These are phyloP conservation scores for Falco naumanni DNA, from an alignment of 2,797 vertebrate species.

Conservation along the genomic window DNA sequence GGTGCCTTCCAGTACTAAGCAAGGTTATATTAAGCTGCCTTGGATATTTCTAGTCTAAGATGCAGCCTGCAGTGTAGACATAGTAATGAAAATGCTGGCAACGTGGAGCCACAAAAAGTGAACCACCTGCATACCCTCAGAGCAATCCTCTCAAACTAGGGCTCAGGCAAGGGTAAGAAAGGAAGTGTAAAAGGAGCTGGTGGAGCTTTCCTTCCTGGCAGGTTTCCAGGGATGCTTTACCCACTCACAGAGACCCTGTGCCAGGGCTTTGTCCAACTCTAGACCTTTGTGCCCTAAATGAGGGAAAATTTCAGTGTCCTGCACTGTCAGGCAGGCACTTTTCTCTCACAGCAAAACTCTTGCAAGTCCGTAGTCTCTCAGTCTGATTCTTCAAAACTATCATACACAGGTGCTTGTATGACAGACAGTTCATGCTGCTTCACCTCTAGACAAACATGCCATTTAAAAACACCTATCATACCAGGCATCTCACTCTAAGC, in stretches of 20 bases:
- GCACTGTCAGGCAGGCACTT: neutral
- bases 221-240: neutral
- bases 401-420: neutral
- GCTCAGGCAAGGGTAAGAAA: neutral
- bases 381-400: neutral
- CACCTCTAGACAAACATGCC: neutral
- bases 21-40: neutral
- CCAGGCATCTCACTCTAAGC: neutral
- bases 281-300: neutral
- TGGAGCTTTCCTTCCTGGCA: neutral
- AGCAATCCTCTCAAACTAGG: neutral
- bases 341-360: neutral
- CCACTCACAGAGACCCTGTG: neutral
- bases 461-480: neutral
- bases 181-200: neutral
- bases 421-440: neutral
- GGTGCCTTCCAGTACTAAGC: neutral
- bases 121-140: neutral
- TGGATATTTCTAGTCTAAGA: neutral
- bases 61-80: neutral
- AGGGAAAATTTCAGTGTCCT: neutral
- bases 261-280: neutral
- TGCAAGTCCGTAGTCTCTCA: neutral
- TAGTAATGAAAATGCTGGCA: neutral
- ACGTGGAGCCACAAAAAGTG: neutral